A percentile compares a stretch with the other conserved stretches of the same genome.
Evolutionary conservation across 2,797 vertebrate species (phyloP).

Genomic region (Anomalospiza imberbis): DNA sequence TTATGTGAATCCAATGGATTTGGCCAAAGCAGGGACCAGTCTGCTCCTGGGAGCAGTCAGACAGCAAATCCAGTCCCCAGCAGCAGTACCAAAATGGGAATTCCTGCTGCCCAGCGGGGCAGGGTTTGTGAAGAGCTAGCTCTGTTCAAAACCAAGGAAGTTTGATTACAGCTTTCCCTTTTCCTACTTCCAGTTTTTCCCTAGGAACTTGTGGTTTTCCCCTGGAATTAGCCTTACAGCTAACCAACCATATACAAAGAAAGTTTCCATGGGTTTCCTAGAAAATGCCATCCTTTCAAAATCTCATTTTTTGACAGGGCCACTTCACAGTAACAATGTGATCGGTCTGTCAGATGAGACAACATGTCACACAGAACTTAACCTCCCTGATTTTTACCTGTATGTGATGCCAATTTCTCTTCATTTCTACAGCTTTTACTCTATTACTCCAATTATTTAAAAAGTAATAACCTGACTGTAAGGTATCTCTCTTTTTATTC

Average conservation of each 20-base stretch:
- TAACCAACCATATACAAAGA: background rate
- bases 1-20: background rate
- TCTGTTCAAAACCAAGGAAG: background rate
- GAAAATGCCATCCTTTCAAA: background rate
- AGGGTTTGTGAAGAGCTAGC: rapidly evolving
- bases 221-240: background rate
- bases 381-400: background rate
- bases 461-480: background rate
- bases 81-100: background rate
- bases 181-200: background rate
- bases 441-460: background rate
- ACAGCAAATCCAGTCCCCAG: background rate
- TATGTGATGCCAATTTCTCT: background rate
- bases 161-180: background rate
- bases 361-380: background rate
- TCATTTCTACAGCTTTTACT: background rate
- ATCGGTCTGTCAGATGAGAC: background rate
- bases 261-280: background rate
- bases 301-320: background rate
- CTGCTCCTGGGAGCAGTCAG: background rate
- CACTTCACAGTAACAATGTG: background rate
- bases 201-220: background rate
- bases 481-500: slow-evolving; percentile 7
- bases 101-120: background rate
- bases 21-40: rapidly evolving